These are phyloP conservation scores for Brenthis ino DNA, from an alignment of 2,888 invertebrate genomes.

Conservation along the genomic window DNA sequence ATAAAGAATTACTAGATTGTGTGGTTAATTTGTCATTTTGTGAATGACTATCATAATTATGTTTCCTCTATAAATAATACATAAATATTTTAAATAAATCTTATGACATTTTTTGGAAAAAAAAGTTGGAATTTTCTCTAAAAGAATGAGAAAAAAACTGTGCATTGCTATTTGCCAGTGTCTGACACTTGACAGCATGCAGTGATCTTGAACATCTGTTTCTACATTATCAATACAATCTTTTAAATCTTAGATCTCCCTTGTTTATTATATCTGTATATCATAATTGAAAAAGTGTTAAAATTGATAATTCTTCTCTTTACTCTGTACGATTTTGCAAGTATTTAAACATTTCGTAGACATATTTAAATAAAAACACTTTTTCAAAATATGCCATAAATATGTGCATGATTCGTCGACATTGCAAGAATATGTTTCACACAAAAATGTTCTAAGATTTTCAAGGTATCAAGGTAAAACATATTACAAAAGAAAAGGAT, in stretches of 20 bases:
- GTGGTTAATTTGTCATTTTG: too few relatives aligned
- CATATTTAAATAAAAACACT: slow-evolving; percentile 29
- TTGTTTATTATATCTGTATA: slow-evolving; percentile 11
- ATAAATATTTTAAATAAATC: too few relatives aligned
- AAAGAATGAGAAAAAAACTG: too few relatives aligned
- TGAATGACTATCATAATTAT: too few relatives aligned
- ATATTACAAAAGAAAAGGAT: slow-evolving; percentile 84
- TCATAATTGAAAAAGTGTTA: slow-evolving; percentile 21
- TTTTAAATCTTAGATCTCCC: slow-evolving; percentile 2
- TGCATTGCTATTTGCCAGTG: too few relatives aligned
- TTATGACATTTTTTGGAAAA: too few relatives aligned
- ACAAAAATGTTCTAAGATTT: slow-evolving; percentile 70
- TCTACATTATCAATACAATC: slow-evolving; percentile 9
- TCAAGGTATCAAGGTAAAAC: slow-evolving; percentile 76
- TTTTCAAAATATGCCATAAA: slow-evolving; percentile 38
- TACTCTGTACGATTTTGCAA: neutral
- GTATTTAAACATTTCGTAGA: neutral
- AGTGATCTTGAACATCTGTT: neutral
- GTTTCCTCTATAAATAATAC: too few relatives aligned
- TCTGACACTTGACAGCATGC: too few relatives aligned
- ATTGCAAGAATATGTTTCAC: slow-evolving; percentile 39
- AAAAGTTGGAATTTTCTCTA: too few relatives aligned
- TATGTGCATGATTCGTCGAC: slow-evolving; percentile 38
- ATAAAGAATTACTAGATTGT: too few relatives aligned
- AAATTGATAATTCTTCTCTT: too few relatives aligned